Evolutionary conservation across 2,888 invertebrate genomes (phyloP), one percentile per base, ranked within the genome.

Genomic region (Mechanitis messenoides): DNA sequence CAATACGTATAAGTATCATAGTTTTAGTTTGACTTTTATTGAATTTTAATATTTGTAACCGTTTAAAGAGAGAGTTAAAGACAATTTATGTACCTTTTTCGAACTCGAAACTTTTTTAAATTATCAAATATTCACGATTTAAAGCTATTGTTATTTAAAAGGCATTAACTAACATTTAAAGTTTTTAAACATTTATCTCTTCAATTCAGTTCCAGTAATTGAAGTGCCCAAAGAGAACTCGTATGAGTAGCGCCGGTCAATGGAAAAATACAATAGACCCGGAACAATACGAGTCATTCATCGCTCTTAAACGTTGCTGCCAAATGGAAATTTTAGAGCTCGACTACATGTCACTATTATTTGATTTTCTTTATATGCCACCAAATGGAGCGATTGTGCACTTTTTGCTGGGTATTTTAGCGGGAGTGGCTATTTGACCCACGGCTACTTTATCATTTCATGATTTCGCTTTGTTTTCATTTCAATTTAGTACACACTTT

Each of bases 291-390:
- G 9, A 38, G 60, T 78, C 76, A 81, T 85, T 84, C 79, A 81
- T 74, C 74, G 81, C 76, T 80, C 84, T 85, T 86, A 87, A 87
- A 85, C 78, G 87, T 71, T 79, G 79, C 72, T 75, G 79, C 78
- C 76, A 77, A 85, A 87, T 87, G 87, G 87, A 86, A 85, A 87
- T 86, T 87, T 86, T 79, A 84, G 75, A 76, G 80, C 76, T 73
- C 75, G 73, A 72, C 68, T 77, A 74, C 80, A 80, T 83, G 80
- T 81, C 75, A 77, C 72, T 71, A 71, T 74, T 71, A 74, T 68
- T 73, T 74, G 72, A 75, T 77, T 82, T 81, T 80, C 78, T 76
- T 70, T 71, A 72, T 66, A 67, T 67, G 63, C 57, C 47, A 56
- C 53, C 63, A 62, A 70, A 65, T 66, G 64, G 63, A 63, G 45